Conservation (phyloP, 2,888 invertebrate species). For the Notodonta ziczac region DNA sequence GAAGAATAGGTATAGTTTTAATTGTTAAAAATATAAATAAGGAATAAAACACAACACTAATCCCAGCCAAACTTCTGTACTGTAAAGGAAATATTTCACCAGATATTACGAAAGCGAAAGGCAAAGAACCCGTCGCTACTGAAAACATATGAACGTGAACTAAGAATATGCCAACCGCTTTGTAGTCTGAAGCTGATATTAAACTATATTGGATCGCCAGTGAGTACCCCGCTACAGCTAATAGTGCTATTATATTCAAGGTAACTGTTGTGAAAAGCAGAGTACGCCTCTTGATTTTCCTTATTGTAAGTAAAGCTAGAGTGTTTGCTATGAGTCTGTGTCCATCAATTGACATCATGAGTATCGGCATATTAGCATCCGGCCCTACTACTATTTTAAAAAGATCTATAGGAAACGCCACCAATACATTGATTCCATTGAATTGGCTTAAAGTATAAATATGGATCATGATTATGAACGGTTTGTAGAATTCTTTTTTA, state of each 20-base stretch:
- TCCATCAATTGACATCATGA: conserved; percentile 62
- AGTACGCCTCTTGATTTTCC: conserved; percentile 63
- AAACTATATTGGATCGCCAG: conserved; percentile 47
- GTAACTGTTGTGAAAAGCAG: conserved; percentile 57
- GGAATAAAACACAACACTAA: conserved; percentile 63
- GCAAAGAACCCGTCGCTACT: conserved; percentile 83
- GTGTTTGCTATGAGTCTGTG: conserved; percentile 66
- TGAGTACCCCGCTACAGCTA: conserved; percentile 56
- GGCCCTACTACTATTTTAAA: conserved; percentile 59
- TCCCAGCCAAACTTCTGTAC: conserved; percentile 83
- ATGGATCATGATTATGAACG: conserved; percentile 66
- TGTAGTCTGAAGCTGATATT: conserved; percentile 51
- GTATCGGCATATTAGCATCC: conserved; percentile 49
- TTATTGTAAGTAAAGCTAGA: conserved; percentile 63
- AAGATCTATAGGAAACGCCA: conserved; percentile 61
- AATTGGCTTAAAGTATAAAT: conserved; percentile 62
- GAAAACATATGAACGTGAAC: conserved; percentile 78
- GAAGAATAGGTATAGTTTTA: conserved; percentile 61
- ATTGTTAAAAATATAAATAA: conserved; percentile 61
- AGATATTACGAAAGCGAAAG: conserved; percentile 88
- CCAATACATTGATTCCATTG: conserved; percentile 62
- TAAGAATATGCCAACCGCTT: conserved; percentile 51
- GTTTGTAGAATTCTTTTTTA: conserved; percentile 63
- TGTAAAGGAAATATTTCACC: conserved; percentile 87
- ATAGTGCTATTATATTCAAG: conserved; percentile 53